Evolutionary conservation across 1,140 invertebrate genomes (phyloP).

Genomic region (Leptopilina boulardi): DNA sequence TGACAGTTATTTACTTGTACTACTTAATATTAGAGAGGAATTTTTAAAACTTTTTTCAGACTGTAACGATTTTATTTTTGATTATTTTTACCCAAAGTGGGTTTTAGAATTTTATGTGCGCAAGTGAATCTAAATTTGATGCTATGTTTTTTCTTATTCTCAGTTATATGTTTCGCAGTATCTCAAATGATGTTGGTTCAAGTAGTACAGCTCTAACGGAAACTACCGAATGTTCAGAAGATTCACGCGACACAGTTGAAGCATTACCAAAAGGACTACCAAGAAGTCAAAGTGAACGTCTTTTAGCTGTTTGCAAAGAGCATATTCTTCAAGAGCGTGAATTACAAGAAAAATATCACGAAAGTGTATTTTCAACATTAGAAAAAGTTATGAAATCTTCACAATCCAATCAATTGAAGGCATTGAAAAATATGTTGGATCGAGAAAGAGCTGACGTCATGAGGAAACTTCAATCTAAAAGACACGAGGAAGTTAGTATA

Average conservation of each 20-base stretch:
- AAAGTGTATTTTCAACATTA: constrained; percentile 83
- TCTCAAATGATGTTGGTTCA: constrained; percentile 63
- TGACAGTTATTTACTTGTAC: no score
- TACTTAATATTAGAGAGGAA: no score
- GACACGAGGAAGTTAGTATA: constrained; percentile 85
- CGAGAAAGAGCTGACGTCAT: constrained; percentile 89
- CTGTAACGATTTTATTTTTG: no score
- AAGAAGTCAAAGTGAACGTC: constrained; percentile 82
- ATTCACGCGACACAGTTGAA: constrained; percentile 73
- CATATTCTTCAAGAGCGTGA: constrained; percentile 87
- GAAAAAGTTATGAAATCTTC: constrained; percentile 88
- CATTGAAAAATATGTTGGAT: constrained; percentile 80
- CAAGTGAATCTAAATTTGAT: constrained; percentile 8
- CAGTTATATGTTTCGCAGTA: constrained; percentile 60
- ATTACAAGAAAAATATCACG: constrained; percentile 89
- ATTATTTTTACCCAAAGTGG: no score
- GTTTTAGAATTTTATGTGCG: neutral
- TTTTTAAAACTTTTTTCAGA: no score
- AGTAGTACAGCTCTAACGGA: constrained; percentile 60
- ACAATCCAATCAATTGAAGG: constrained; percentile 87
- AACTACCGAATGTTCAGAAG: constrained; percentile 70
- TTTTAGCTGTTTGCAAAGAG: constrained; percentile 82
- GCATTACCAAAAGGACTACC: constrained; percentile 73
- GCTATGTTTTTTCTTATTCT: neutral
- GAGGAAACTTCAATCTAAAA: constrained; percentile 87